Base-by-base conservation (phyloP, 2,797 vertebrate species). In the Xenentodon cancila region DNA sequence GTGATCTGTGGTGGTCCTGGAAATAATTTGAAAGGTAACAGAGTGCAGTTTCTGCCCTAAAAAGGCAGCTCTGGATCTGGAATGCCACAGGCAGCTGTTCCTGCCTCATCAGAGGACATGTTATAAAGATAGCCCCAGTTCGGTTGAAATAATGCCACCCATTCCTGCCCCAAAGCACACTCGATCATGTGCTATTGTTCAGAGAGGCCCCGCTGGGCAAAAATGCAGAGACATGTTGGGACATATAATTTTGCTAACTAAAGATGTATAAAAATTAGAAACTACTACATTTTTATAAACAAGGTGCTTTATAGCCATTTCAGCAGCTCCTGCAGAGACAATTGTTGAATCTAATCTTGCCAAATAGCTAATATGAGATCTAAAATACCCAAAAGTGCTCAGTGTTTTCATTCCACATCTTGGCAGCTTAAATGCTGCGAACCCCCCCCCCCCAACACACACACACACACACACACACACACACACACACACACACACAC, bases 101-200 rank as follows among this genome's bases (percentile, higher is more conserved):
- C 83, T 81, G 85, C 83, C 89, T 89, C 88, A 90, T 90, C 88
- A 89, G 68, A 89, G 88, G 88, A 90, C 89, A 89, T 88, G 89
- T 88, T 91, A 89, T 90, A 90, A 91, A 91, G 89, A 91, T 91
- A 90, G 90, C 86, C 84, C 78, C 84, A 84, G 88, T 85, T 91
- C 87, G 89, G 89, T 85, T 89, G 83, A 90, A 91, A 91, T 92
- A 91, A 92, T 92, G 90, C 88, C 91, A 92, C 88, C 88, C 88
- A 89, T 90, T 90, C 89, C 91, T 90, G 80, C 87, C 87, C 88
- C 80, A 87, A 91, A 89, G 90, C 80, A 82, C 77, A 85, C 87
- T 87, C 88, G 77, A 80, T 85, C 87, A 86, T 71, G 74, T 71
- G 72, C 81, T 74, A 91, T 92, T 92, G 91, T 92, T 89, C 84